Evolutionary conservation across 2,113 vertebrate genomes (phyloP).

Genomic region (Axis porcinus): DNA sequence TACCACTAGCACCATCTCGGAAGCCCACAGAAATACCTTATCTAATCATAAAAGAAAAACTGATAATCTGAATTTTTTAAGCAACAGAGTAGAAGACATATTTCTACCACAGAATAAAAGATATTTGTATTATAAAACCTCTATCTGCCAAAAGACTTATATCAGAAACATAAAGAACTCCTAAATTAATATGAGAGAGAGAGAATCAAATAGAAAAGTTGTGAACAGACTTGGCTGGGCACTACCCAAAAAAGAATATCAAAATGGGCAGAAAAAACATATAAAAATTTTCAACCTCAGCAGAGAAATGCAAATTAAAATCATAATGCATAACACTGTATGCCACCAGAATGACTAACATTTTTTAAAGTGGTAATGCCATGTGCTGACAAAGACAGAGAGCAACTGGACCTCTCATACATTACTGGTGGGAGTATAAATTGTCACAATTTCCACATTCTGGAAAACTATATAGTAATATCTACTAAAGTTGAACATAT

Average conservation of each 20-base stretch:
- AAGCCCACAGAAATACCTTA: background rate
- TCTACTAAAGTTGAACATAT: background rate
- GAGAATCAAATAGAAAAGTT: conserved; percentile 7
- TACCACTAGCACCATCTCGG: background rate
- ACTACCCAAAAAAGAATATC: background rate
- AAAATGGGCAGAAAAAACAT: background rate
- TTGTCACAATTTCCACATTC: background rate
- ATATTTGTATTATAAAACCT: background rate
- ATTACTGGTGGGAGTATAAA: background rate
- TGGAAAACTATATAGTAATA: background rate
- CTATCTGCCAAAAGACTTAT: background rate
- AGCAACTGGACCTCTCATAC: background rate
- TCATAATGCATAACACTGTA: background rate
- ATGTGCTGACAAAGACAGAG: background rate
- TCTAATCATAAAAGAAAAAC: background rate
- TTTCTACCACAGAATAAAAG: conserved; percentile 7
- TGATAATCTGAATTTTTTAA: background rate
- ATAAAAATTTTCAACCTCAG: background rate
- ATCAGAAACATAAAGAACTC: conserved; percentile 1
- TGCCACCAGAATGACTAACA: background rate
- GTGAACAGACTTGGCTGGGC: background rate
- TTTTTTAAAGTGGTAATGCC: background rate
- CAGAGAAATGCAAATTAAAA: conserved; percentile 32
- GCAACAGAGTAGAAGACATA: background rate
- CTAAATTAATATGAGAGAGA: background rate